Evolutionary conservation across 2,888 invertebrate genomes (phyloP).

Genomic region (Theretra japonica): DNA sequence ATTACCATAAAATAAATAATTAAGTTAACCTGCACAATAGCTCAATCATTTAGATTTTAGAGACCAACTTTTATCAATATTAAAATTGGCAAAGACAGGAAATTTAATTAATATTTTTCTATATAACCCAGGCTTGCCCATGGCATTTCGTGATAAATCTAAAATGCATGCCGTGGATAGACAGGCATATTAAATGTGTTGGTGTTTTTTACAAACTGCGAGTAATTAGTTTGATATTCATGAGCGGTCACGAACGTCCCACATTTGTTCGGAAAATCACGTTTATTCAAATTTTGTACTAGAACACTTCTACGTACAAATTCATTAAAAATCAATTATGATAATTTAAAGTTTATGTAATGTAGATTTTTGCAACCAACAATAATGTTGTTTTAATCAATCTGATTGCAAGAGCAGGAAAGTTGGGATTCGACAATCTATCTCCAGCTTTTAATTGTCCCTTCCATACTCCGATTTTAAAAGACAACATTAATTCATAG

Average conservation of each 20-base stretch:
- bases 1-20: too few relatives aligned
- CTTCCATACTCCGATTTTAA: too few relatives aligned
- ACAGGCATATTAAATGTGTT: background rate
- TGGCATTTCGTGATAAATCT: conserved; percentile 15
- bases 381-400: too few relatives aligned
- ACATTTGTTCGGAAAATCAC: background rate
- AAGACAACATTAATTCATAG: too few relatives aligned
- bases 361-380: too few relatives aligned
- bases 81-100: background rate
- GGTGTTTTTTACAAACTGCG: background rate
- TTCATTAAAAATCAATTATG: background rate
- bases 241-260: conserved; percentile 9
- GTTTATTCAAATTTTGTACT: background rate
- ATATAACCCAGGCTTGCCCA: background rate
- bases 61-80: background rate
- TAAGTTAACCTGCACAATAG: too few relatives aligned
- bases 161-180: conserved; percentile 4
- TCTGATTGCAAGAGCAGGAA: too few relatives aligned
- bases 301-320: background rate
- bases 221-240: conserved; percentile 3
- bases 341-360: too few relatives aligned
- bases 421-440: too few relatives aligned
- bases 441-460: too few relatives aligned
- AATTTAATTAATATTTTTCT: background rate
- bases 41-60: too few relatives aligned